Percentiles rank a stretch among this genome's conserved stretches.
phyloP scores from a whole-genome alignment of 2,797 vertebrate species.

The Chaetodon trifasciatus region DNA sequence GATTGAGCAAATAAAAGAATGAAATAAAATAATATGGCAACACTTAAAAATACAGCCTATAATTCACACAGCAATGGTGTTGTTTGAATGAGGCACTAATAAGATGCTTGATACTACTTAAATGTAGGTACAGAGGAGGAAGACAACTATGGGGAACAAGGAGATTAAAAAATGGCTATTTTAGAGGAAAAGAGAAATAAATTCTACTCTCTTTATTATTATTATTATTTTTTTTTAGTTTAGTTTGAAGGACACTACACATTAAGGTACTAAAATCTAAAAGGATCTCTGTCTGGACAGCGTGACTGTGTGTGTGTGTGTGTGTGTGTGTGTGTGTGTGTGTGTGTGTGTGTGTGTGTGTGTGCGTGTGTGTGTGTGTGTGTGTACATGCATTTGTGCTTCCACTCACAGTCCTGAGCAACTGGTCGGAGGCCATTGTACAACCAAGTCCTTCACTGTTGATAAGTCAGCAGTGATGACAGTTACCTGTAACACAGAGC shows the following conservation, averaged over 20 bases:
- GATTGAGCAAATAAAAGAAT: background rate
- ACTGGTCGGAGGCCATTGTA: conserved; percentile 20
- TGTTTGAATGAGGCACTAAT: background rate
- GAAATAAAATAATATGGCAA: background rate
- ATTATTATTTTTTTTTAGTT: too few relatives aligned
- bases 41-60: background rate
- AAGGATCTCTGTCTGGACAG: background rate
- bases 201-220: background rate
- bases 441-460: conserved; percentile 26
- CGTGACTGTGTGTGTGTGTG: too few relatives aligned
- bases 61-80: background rate
- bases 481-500: conserved; percentile 28
- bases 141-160: background rate
- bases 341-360: background rate
- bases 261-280: background rate
- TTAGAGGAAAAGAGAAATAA: background rate
- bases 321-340: background rate
- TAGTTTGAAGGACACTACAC: background rate
- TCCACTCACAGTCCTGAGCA: conserved; percentile 1
- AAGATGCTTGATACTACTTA: background rate
- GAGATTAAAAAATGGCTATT: background rate
- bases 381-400: background rate
- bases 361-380: background rate
- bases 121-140: background rate
- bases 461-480: conserved; percentile 21